phyloP scores from a whole-genome alignment of 2,888 invertebrate genomes.

The Hydroisotoma schaefferi region DNA sequence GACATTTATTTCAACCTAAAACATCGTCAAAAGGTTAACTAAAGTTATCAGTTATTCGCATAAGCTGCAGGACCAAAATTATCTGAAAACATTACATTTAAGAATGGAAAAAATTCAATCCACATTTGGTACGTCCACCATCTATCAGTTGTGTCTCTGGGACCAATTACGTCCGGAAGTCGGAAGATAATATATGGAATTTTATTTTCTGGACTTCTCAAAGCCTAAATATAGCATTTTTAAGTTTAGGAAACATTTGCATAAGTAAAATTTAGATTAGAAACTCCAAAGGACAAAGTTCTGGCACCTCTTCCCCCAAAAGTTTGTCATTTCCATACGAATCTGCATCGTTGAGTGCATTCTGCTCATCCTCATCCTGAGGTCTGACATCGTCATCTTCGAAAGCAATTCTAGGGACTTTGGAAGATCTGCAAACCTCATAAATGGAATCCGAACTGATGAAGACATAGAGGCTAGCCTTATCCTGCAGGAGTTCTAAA shows the following conservation, averaged over 20 bases:
- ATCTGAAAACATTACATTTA: conserved; percentile 37
- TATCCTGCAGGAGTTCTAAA: conserved; percentile 50
- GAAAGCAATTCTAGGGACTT: conserved; percentile 22
- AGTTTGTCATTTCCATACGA: conserved; percentile 54
- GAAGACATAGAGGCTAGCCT: conserved; percentile 52
- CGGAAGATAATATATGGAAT: conserved; percentile 52
- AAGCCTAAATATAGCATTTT: neutral
- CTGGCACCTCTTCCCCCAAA: conserved; percentile 52
- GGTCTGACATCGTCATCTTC: conserved; percentile 54
- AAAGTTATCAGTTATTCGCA: neutral
- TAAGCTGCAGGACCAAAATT: neutral
- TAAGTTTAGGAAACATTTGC: neutral
- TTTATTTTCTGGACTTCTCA: conserved; percentile 23
- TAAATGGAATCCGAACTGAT: conserved; percentile 56
- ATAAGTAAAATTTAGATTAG: too few species aligned
- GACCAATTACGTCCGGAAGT: conserved; percentile 55
- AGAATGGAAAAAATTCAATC: conserved; percentile 51
- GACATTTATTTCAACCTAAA: conserved; percentile 49
- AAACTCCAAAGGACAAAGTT: too few species aligned
- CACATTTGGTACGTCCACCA: conserved; percentile 56
- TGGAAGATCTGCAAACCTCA: conserved; percentile 52
- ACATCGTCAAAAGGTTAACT: neutral
- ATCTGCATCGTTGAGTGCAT: conserved; percentile 50
- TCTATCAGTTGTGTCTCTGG: conserved; percentile 54
- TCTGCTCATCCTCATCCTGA: conserved; percentile 48